Evolutionary conservation across 2,797 vertebrate species (phyloP), one percentile per base, ranked within the genome.

Genomic region (Eutrigla gurnardus): DNA sequence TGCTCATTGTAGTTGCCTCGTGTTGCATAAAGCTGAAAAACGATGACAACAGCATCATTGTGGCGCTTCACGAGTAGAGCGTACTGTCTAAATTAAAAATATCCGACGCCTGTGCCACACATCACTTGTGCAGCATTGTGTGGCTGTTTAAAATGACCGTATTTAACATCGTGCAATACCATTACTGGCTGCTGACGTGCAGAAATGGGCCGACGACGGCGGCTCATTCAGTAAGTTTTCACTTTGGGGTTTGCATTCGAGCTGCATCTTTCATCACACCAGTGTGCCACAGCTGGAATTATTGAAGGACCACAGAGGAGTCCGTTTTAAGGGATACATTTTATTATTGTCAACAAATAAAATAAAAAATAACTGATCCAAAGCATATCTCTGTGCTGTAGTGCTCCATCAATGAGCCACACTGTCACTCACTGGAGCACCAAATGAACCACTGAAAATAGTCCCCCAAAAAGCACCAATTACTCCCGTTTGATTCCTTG

Each of bases 21-120:
- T 65, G 73, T 63, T 58, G 70, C 67, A 54, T 72, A 47, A 72
- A 77, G 70, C 55, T 83, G 71, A 83, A 62, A 83, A 80, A 82
- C 17, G 77, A 80, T 80, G 83, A 80, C 77, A 80, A 65, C 73
- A 13, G 77, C 77, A 12, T 67, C 67, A 33, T 57, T 69, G 73
- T 59, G 58, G 15, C 4, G 73, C 72, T 45, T 70, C 49, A 52
- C 13, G 50, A 77, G 70, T 39, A 61, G 59, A 63, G 12, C 64
- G 49, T 36, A 64, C 62, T 76, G 84, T 81, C 81, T 25, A 6
- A 53, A 66, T 80, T 75, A 73, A 75, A 81, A 70, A 83, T 73
- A 69, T 52, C 12, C 47, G 0, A 1, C 40, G 5, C 63, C 39
- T 25, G 0, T 7, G 5, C 61, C 57, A 73, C 80, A 73, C 11